Base-by-base conservation (phyloP, 2,113 vertebrate species). In the Pontoporia blainvillei region DNA sequence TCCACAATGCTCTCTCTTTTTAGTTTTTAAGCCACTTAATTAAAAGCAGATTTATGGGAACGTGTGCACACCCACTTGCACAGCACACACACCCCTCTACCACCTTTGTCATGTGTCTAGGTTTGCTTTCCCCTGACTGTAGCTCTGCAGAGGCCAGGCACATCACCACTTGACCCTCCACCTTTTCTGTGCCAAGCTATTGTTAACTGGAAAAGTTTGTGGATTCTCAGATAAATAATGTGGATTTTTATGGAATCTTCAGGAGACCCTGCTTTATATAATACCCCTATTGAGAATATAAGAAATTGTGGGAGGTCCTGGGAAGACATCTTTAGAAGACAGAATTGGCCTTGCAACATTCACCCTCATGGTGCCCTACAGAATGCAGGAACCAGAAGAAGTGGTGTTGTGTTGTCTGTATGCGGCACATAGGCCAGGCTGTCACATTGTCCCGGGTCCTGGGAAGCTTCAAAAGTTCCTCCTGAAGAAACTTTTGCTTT, bases 11-110 rank as follows among this genome's bases (percentile, higher is more conserved):
- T 44, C 7, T 86, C 6, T 92, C 3, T 29, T 73, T 79, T 31
- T 8, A 67, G 64, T 72, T 67, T 94, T 78, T 86, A 86, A 96
- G 17, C 20, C 59, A 78, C 29, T 54, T 18, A 67, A 49, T 79
- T 78, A 73, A 72, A 92, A 87, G 59, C 14, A 31, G 14, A 61
- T 49, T 71, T 79, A 88, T 0, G 1, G 5, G 15, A 29, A 14
- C 6, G 0, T 13, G 3, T 27, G 2, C 41, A 27, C 23, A n/a
- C 17, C 41, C 9, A 23, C 6, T 54, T 20, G 1, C 20, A 34
- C n/a, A 88, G 46, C 41, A 78, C 7, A 78, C 7, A n/a, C 6
- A 61, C 20, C 0, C 6, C 20, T 21, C 52, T 12, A 14, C 29
- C 23, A 64, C 41, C 12, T 92, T 86, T 44, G 10, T 59, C 61